Percentiles rank a stretch among this genome's conserved stretches.
phyloP scores from a whole-genome alignment of 2,113 vertebrate species.

The sheep (Ovis aries) region ARS-UI_Ramb_v3.0 NC_056060.1:94460001-94460500 shows the following conservation, averaged over 20 bases:
- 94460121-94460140: constrained; percentile 61
- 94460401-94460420: constrained; percentile 50
- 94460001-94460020: background rate
- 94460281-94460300: background rate
- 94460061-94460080: constrained; percentile 48
- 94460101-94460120: constrained; percentile 32
- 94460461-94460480: background rate
- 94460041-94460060: constrained; percentile 10
- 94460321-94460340: background rate
- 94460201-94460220: background rate
- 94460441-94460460: constrained; percentile 47
- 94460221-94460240: background rate
- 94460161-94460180: constrained; percentile 38
- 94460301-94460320: background rate
- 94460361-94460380: background rate
- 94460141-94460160: constrained; percentile 30
- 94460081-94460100: constrained; percentile 28
- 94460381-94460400: constrained; percentile 31
- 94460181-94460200: constrained; percentile 41
- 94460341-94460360: background rate
- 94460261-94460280: background rate
- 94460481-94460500: constrained; percentile 38
- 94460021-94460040: constrained; percentile 31
- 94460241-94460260: background rate
- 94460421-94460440: constrained; percentile 42